phyloP scores from a whole-genome alignment of 2,888 invertebrate genomes.

The Drosophila pseudotakahashii region DNA sequence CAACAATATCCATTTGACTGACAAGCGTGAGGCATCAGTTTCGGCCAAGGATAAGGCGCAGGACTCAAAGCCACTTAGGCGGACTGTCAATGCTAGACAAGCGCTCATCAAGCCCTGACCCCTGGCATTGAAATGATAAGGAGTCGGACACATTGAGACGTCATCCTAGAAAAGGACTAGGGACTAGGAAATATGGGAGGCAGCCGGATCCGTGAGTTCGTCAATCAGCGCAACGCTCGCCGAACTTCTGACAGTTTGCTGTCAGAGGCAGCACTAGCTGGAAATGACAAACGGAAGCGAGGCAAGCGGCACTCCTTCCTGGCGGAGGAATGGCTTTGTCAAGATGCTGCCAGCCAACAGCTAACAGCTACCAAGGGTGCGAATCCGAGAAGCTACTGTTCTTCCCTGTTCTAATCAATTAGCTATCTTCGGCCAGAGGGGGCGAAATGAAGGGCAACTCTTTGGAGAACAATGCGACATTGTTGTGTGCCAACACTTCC shows the following conservation, averaged over 20 bases:
- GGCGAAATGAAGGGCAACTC: conserved; percentile 17
- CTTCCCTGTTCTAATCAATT: conserved; percentile 39
- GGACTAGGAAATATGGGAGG: too few relatives aligned
- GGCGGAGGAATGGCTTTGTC: conserved; percentile 43
- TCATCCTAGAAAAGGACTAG: not conserved
- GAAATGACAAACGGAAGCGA: conserved; percentile 72
- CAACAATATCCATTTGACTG: conserved; percentile 16
- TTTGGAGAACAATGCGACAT: conserved; percentile 38
- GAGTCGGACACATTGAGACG: conserved; percentile 57
- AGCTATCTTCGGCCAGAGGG: conserved; percentile 12
- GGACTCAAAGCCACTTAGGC: conserved; percentile 62
- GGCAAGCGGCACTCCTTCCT: conserved; percentile 53
- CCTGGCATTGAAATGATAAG: conserved; percentile 61
- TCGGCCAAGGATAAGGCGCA: conserved; percentile 24
- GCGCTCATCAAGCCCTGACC: conserved; percentile 72
- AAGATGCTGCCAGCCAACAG: conserved; percentile 33
- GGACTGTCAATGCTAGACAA: conserved; percentile 70
- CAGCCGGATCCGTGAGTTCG: conserved; percentile 44
- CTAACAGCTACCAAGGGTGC: conserved; percentile 19
- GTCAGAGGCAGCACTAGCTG: conserved; percentile 67
- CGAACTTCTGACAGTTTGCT: conserved; percentile 71
- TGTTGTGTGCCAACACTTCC: conserved; percentile 21
- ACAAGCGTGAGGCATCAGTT: conserved; percentile 22
- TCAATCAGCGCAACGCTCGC: conserved; percentile 61
- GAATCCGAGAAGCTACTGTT: not conserved